These are phyloP conservation scores for Pandion haliaetus DNA, from an alignment of 2,113 vertebrate species.

Conservation along the genomic window DNA sequence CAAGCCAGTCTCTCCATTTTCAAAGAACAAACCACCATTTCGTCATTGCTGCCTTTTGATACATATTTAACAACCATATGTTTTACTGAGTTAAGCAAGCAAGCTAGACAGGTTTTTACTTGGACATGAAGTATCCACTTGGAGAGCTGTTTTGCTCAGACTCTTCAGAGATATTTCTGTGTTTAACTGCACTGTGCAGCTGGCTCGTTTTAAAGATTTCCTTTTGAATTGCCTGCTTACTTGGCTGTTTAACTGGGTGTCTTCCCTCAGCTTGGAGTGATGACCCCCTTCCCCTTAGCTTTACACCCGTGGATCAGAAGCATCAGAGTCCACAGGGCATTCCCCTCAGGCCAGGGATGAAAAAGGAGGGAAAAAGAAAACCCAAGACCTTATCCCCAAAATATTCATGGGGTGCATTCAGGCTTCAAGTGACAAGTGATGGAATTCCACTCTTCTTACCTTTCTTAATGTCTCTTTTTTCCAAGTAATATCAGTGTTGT, in stretches of 20 bases:
- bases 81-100: not conserved
- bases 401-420: not conserved
- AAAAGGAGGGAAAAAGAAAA: not conserved
- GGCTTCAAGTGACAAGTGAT: not conserved
- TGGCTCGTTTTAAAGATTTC: not conserved
- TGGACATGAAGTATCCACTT: not conserved
- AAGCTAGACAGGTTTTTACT: not conserved
- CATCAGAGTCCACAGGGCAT: not conserved
- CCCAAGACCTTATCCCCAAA: not conserved
- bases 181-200: not conserved
- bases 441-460: constrained; percentile 33
- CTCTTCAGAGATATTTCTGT: not conserved
- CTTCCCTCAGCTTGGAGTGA: not conserved
- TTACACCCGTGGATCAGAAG: not conserved
- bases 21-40: not conserved
- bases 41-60: not conserved
- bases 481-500: not conserved
- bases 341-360: not conserved
- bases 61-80: not conserved
- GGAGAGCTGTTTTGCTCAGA: not conserved
- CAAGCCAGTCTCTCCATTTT: not conserved
- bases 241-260: not conserved
- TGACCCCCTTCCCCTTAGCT: not conserved
- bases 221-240: not conserved
- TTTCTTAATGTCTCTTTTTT: not conserved